Evolutionary conservation across 2,113 vertebrate genomes (phyloP).

Genomic region (Trinectes maculatus): DNA sequence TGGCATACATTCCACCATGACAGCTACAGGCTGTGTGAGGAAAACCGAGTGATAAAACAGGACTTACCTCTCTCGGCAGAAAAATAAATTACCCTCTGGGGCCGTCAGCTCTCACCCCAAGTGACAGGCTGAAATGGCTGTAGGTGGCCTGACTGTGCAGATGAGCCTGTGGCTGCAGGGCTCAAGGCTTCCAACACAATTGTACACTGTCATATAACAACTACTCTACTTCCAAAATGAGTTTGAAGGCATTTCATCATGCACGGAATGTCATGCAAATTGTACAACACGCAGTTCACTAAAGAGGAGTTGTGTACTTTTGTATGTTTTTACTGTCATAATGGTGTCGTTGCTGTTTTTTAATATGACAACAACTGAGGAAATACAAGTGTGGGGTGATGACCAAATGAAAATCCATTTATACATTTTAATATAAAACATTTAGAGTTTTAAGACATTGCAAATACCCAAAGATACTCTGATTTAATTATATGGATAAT

Average conservation of each 20-base stretch:
- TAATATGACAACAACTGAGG: too few species aligned
- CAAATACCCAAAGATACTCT: not conserved
- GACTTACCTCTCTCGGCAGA: not conserved
- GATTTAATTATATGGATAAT: not conserved
- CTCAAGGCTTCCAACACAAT: not conserved
- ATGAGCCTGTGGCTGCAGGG: not conserved
- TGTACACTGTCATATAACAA: too few species aligned
- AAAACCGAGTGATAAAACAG: slow-evolving; percentile 4
- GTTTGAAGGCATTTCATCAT: not conserved
- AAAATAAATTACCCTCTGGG: not conserved
- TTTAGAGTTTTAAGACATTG: too few species aligned
- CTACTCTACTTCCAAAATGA: not conserved
- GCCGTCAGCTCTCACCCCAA: not conserved
- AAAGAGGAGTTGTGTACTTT: too few species aligned
- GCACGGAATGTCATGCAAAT: not conserved
- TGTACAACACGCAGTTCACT: too few species aligned
- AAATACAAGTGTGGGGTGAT: too few species aligned
- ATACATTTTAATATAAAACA: too few species aligned
- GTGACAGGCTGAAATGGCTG: not conserved
- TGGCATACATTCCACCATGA: not conserved
- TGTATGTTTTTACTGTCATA: too few species aligned
- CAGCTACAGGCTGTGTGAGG: not conserved
- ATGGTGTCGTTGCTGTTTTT: too few species aligned
- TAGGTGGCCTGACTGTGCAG: not conserved
- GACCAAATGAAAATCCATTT: too few species aligned